Evolutionary conservation across 2,797 vertebrate genomes (phyloP).

Genomic region (Capromys pilorides): DNA sequence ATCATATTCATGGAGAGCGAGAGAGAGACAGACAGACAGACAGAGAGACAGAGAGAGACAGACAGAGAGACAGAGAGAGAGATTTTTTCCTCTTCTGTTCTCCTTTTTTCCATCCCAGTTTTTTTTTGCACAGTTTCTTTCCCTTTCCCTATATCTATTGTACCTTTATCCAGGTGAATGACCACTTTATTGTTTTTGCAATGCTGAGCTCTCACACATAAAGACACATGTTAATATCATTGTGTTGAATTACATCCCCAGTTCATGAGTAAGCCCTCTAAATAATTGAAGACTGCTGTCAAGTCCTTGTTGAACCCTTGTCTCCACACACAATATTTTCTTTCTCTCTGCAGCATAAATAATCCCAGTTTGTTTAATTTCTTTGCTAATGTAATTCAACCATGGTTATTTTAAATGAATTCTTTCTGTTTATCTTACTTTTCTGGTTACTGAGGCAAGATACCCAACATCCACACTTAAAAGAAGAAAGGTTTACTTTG

Average conservation of each 20-base stretch:
- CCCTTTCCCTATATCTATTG: too few species aligned
- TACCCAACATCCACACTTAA: neutral
- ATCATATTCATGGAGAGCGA: too few species aligned
- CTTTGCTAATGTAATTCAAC: neutral
- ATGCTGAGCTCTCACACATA: neutral
- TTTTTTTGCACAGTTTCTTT: too few species aligned
- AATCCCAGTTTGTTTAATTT: slow-evolving; percentile 26
- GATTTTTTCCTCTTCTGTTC: too few species aligned
- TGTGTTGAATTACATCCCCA: neutral
- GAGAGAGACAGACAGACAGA: too few species aligned
- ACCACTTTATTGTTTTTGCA: neutral
- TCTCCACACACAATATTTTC: neutral
- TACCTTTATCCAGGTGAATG: neutral
- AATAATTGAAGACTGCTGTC: slow-evolving; percentile 1
- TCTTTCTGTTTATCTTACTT: neutral
- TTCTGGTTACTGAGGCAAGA: neutral
- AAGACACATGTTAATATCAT: neutral
- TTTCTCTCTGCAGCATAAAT: neutral
- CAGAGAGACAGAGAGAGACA: too few species aligned
- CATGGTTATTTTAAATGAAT: neutral
- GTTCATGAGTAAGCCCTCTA: neutral
- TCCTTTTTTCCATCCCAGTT: too few species aligned
- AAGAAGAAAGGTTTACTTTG: neutral
- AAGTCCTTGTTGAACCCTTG: neutral
- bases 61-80: too few species aligned